Evolutionary conservation across 2,888 invertebrate genomes (phyloP).

Genomic region (Balanococcus diminutus): DNA sequence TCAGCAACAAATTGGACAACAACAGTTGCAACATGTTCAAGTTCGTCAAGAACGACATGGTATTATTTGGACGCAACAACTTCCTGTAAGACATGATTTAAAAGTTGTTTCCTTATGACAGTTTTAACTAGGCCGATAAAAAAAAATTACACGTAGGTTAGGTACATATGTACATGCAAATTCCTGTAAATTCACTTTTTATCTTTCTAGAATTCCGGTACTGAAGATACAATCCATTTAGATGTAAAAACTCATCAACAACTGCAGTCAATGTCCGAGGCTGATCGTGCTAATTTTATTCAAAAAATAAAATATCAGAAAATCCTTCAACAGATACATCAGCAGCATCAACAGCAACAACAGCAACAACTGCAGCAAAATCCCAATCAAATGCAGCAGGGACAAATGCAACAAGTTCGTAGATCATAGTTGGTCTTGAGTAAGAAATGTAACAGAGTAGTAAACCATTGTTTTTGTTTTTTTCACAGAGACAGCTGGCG

Average conservation of each 20-base stretch:
- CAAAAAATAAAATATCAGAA: constrained; percentile 61
- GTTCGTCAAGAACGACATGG: constrained; percentile 53
- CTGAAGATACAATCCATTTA: constrained; percentile 70
- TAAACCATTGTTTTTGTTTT: constrained; percentile 5
- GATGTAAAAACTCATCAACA: constrained; percentile 85
- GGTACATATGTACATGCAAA: no score
- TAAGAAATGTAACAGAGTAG: background rate
- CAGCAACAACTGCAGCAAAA: constrained; percentile 64
- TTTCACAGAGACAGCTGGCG: constrained; percentile 54
- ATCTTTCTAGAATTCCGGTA: constrained; percentile 48
- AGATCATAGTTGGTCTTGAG: constrained; percentile 34
- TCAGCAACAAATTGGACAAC: constrained; percentile 52
- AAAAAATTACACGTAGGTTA: no score
- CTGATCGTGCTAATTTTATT: constrained; percentile 55
- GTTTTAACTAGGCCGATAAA: no score
- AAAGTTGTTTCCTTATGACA: no score
- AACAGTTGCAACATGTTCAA: constrained; percentile 56
- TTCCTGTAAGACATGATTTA: constrained; percentile 33
- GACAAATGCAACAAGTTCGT: constrained; percentile 59
- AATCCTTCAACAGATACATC: constrained; percentile 63
- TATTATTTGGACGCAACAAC: constrained; percentile 47
- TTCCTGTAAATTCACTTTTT: background rate
- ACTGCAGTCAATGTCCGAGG: constrained; percentile 72
- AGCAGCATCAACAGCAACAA: constrained; percentile 66
- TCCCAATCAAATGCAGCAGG: constrained; percentile 63